Percentiles rank a stretch among this genome's conserved stretches.
Conservation (phyloP, 2,113 vertebrate genomes). For the Diglossa brunneiventris region DNA sequence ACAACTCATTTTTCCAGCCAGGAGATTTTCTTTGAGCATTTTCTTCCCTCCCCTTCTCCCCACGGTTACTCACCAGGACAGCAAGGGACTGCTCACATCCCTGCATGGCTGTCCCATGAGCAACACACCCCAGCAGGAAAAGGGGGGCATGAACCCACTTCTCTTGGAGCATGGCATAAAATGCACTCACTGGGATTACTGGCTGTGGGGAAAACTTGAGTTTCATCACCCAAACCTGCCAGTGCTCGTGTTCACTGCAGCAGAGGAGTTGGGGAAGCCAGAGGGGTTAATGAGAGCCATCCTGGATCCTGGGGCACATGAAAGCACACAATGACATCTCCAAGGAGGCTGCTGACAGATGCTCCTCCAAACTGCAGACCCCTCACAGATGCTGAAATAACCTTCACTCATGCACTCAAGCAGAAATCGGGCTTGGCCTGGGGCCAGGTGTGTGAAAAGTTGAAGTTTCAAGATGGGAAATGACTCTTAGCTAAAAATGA, state of each 20-base stretch:
- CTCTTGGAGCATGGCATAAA: background rate
- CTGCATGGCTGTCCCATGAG: background rate
- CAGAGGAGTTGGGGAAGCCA: background rate
- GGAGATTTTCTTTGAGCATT: background rate
- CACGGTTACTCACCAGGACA: background rate
- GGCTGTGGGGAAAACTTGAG: background rate
- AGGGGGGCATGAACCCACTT: rapidly evolving
- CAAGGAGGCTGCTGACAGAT: background rate
- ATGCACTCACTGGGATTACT: background rate
- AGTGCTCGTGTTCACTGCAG: background rate
- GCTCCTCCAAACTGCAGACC: background rate
- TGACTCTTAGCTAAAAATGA: background rate
- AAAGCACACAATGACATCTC: background rate
- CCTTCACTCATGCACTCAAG: background rate
- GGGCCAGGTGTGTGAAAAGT: background rate
- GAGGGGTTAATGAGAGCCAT: background rate
- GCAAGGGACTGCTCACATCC: background rate
- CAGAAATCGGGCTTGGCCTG: background rate
- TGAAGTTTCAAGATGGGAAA: background rate
- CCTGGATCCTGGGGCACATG: background rate
- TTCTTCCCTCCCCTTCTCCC: background rate
- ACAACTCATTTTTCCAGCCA: background rate
- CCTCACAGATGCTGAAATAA: background rate
- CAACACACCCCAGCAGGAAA: background rate
- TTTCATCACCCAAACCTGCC: background rate